phyloP scores from a whole-genome alignment of 2,888 invertebrate species.

The Conomelus anceps region DNA sequence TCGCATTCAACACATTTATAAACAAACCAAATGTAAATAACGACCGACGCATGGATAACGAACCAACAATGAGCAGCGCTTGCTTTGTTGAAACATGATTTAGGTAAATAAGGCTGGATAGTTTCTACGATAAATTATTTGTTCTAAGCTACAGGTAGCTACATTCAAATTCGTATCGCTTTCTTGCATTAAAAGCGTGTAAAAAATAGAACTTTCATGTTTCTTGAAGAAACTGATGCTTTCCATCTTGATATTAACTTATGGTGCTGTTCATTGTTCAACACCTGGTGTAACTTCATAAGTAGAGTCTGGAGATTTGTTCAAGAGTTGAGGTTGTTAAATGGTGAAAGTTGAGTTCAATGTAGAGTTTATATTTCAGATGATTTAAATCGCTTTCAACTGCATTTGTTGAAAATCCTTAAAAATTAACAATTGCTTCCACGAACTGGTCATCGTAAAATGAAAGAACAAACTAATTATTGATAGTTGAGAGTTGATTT shows the following conservation, averaged over 20 bases:
- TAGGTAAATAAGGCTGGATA: not conserved
- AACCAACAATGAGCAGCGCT: not conserved
- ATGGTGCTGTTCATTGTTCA: not conserved
- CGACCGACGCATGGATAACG: not conserved
- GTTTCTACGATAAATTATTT: not conserved
- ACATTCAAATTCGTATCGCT: not conserved
- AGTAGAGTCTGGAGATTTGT: not conserved
- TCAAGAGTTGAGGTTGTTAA: no score
- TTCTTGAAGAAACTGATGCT: not conserved
- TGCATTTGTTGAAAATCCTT: no score
- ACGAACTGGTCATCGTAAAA: no score
- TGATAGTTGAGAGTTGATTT: no score
- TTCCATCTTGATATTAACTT: not conserved
- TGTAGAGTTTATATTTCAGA: no score
- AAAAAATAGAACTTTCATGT: not conserved
- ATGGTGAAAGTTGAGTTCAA: no score
- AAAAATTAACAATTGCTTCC: no score
- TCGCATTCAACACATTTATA: not conserved
- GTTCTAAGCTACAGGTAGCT: not conserved
- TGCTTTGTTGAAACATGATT: not conserved
- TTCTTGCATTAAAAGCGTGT: not conserved
- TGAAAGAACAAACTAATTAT: no score
- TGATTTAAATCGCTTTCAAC: no score
- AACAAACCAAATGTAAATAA: not conserved
- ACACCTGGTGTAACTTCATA: not conserved